Evolutionary conservation across 2,888 invertebrate species (phyloP).

Genomic region (Pelosia muscerda): DNA sequence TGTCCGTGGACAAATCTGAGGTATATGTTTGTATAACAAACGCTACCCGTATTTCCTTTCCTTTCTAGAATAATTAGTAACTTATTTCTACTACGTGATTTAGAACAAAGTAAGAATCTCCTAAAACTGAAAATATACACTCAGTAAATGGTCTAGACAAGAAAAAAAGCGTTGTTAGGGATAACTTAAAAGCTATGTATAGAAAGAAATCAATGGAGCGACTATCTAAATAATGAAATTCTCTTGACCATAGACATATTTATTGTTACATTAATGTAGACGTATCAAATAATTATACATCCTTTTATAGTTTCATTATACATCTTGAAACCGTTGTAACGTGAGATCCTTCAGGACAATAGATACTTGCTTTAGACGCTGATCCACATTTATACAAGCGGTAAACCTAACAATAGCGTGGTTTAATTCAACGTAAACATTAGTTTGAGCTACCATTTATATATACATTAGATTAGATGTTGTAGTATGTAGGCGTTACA

Average conservation of each 20-base stretch:
- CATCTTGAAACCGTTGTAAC: not conserved
- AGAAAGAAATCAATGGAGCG: not conserved
- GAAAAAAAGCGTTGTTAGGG: not conserved
- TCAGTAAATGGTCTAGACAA: not conserved
- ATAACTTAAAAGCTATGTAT: not conserved
- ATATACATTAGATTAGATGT: not conserved
- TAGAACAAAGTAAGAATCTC: not conserved
- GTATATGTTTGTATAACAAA: not conserved
- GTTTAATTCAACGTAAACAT: conserved; percentile 3
- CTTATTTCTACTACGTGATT: not conserved
- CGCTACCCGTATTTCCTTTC: not conserved
- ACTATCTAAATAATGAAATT: not conserved
- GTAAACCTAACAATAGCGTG: conserved; percentile 2
- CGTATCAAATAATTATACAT: not conserved
- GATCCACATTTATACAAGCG: conserved; percentile 1
- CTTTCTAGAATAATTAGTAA: not conserved
- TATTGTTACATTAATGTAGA: too few relatives aligned
- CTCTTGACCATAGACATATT: not conserved
- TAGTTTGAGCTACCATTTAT: conserved; percentile 3
- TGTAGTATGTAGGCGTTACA: too few relatives aligned
- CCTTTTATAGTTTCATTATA: not conserved
- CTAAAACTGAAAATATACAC: not conserved
- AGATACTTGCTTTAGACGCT: not conserved
- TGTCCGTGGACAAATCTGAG: not conserved
- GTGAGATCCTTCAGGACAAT: conserved; percentile 9